These are phyloP conservation scores for Drosophila guanche DNA, from an alignment of 1,140 invertebrate genomes.

Conservation along the genomic window DNA sequence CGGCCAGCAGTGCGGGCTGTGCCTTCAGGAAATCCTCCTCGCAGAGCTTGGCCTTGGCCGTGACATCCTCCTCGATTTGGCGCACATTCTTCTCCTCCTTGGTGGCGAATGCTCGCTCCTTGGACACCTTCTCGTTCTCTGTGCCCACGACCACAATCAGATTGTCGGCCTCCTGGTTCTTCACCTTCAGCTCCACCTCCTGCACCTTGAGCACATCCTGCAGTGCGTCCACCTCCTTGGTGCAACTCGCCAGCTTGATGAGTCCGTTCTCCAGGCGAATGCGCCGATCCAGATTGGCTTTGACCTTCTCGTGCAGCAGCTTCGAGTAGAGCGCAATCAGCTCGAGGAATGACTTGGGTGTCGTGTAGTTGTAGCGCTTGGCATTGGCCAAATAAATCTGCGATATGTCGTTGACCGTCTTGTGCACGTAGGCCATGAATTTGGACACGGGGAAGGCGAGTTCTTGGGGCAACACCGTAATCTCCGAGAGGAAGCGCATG, in stretches of 20 bases:
- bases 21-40: slow-evolving; percentile 95
- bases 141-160: slow-evolving; percentile 94
- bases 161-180: slow-evolving; percentile 95
- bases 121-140: slow-evolving; percentile 95
- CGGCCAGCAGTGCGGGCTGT: slow-evolving; percentile 94
- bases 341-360: slow-evolving; percentile 97
- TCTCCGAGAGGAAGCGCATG: slow-evolving; percentile 90
- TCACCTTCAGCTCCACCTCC: slow-evolving; percentile 93
- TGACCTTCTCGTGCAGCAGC: slow-evolving; percentile 90
- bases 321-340: slow-evolving; percentile 95
- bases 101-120: slow-evolving; percentile 91
- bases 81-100: slow-evolving; percentile 96
- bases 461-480: slow-evolving; percentile 87
- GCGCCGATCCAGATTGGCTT: slow-evolving; percentile 92
- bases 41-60: slow-evolving; percentile 92
- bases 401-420: slow-evolving; percentile 94
- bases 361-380: slow-evolving; percentile 97
- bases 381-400: slow-evolving; percentile 92
- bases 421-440: slow-evolving; percentile 96
- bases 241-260: slow-evolving; percentile 92
- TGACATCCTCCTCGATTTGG: slow-evolving; percentile 93
- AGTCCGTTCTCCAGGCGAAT: slow-evolving; percentile 93
- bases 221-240: slow-evolving; percentile 89
- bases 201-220: slow-evolving; percentile 92
- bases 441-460: slow-evolving; percentile 88